These are phyloP conservation scores for Axinella damicornis DNA, from an alignment of 37 sponge, comb jelly and placozoan species.

Conservation along the genomic window DNA sequence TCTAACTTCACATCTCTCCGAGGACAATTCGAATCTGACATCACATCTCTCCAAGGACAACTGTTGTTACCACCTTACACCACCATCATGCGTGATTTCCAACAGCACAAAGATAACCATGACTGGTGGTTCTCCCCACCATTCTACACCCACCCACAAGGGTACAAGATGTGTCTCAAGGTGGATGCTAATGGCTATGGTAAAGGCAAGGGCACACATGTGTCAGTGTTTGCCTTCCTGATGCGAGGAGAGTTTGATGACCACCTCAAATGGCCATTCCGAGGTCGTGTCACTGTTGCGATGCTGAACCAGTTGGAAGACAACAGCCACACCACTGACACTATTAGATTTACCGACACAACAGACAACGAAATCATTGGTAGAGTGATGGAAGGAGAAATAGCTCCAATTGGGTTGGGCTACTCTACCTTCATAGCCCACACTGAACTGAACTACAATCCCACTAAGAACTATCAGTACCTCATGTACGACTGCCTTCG, in stretches of 20 bases:
- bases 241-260: slow-evolving; percentile 20
- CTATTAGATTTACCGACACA: neutral
- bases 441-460: neutral
- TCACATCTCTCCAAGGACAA: neutral
- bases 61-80: too few species aligned
- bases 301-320: slow-evolving; percentile 13
- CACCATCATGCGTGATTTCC: too few species aligned
- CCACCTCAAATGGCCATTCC: slow-evolving; percentile 11
- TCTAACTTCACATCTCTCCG: too few species aligned
- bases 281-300: neutral
- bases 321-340: neutral
- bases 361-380: neutral
- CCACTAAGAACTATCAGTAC: slow-evolving; percentile 8
- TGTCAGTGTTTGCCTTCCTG: slow-evolving; percentile 8
- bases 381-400: neutral
- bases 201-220: slow-evolving; percentile 9
- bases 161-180: slow-evolving; percentile 17
- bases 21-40: neutral
- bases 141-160: slow-evolving; percentile 27
- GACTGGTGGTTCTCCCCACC: neutral
- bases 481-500: slow-evolving; percentile 13
- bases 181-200: neutral
- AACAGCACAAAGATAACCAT: too few species aligned
- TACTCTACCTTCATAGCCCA: neutral
- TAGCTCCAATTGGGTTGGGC: neutral